Evolutionary conservation across 2,797 vertebrate species (phyloP).

Genomic region (Myiothlypis coronata): DNA sequence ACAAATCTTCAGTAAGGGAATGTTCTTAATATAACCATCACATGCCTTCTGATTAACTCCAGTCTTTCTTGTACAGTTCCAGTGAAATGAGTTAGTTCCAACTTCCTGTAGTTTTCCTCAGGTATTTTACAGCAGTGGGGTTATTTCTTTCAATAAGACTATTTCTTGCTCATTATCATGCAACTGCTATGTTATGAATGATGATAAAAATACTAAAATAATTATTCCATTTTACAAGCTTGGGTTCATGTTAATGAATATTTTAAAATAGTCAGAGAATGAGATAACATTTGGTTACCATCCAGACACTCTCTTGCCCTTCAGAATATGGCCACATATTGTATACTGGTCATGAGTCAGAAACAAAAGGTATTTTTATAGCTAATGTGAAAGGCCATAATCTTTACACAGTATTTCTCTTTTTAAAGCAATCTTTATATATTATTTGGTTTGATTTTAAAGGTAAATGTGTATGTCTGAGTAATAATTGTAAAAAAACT

Average conservation of each 20-base stretch:
- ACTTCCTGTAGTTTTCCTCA: background rate
- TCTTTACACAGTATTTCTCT: background rate
- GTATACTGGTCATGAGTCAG: background rate
- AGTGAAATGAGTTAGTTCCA: background rate
- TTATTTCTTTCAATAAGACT: background rate
- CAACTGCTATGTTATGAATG: background rate
- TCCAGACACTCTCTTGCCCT: background rate
- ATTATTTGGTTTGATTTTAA: background rate
- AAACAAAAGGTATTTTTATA: background rate
- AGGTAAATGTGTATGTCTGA: background rate
- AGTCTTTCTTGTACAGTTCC: background rate
- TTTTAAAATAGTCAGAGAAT: slow-evolving; percentile 28
- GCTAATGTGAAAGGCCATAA: background rate
- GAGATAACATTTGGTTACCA: slow-evolving; percentile 34
- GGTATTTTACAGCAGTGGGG: background rate
- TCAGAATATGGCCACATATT: background rate
- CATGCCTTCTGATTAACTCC: background rate
- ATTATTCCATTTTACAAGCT: slow-evolving; percentile 18
- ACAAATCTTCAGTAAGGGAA: background rate
- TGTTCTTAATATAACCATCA: background rate
- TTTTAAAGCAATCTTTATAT: background rate
- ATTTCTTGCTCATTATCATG: background rate
- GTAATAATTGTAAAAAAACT: background rate
- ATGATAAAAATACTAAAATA: slow-evolving; percentile 5
- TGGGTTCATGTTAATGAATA: slow-evolving; percentile 17